A percentile compares a stretch with the other conserved stretches of the same genome.
Evolutionary conservation across 2,888 invertebrate genomes (phyloP).

Genomic region (Hyles lineata): DNA sequence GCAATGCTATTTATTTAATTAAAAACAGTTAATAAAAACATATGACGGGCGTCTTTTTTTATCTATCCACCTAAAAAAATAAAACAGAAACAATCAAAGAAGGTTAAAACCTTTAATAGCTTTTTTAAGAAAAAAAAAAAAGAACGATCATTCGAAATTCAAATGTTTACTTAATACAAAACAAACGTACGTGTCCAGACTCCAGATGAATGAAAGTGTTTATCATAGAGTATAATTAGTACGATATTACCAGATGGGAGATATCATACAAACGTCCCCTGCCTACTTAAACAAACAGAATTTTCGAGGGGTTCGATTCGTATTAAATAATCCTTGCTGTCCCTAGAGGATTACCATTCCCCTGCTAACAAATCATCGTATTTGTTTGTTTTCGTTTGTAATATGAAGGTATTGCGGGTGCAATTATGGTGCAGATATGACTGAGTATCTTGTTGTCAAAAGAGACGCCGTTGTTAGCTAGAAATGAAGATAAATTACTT

Average conservation of each 20-base stretch:
- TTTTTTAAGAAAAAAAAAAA: not conserved
- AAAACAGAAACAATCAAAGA: not conserved
- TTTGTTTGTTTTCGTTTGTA: not conserved
- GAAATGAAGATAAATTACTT: no score
- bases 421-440: no score
- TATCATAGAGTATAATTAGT: conserved; percentile 26
- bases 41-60: no score
- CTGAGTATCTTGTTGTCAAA: no score
- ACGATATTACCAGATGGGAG: conserved; percentile 25
- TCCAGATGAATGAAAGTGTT: conserved; percentile 28
- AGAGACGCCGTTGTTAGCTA: no score
- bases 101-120: not conserved
- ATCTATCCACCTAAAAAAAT: no score
- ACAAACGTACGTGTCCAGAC: conserved; percentile 10
- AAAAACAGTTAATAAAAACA: no score
- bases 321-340: conserved; percentile 19
- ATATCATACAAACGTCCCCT: conserved; percentile 25
- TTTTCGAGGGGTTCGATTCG: conserved; percentile 11
- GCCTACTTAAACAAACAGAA: conserved; percentile 22
- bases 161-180: conserved; percentile 11
- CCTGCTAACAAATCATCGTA: conserved; percentile 9
- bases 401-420: not conserved
- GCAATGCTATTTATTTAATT: no score
- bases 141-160: not conserved
- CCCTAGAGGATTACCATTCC: conserved; percentile 15